Base-by-base conservation (phyloP, 2,797 vertebrate genomes). In the Darevskia mixta region DNA sequence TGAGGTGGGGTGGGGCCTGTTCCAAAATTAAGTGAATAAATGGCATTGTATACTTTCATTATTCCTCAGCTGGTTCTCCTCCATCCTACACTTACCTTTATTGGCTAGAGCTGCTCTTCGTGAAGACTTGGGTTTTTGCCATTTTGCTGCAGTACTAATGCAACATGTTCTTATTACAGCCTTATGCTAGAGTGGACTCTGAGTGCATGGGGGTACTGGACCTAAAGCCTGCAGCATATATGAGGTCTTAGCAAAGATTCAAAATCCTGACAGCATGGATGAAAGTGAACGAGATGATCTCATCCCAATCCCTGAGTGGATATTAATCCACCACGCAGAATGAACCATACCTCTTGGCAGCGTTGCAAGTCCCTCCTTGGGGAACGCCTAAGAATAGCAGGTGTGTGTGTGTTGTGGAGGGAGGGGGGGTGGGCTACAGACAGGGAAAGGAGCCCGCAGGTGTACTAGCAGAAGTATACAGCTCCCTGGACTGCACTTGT, bases 241-340 rank as follows among this genome's bases (percentile, higher is more conserved):
- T 27, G 1, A 32, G n/a, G 8, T 25, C 38, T 67, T n/a, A 45
- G 38, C 72, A 71, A 80, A 55, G 38, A 29, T 85, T 76, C 45
- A 38, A 71, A 87, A 77, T 27, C 72, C 61, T 71, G 55, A 80
- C 80, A 9, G 61, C 43, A 5, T 35, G 49, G 78, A 82, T 71
- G 41, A 83, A 25, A 61, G 67, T 13, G 11, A 41, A 23, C n/a
- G 8, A 8, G n/a, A 61, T 87, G 86, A 87, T 87, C 78, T 90
- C 89, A 85, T 90, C 79, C 49, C 25, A 61, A 43, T 23, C 35
- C 78, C 82, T 43, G 27, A 32, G 83, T 58, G 29, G 43, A 77
- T 76, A 29, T 87, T 87, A 81, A 85, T 87, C 82, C 77, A n/a
- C 71, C 11, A 43, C n/a, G 23, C 73, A 78, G 71, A 87, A 87